Base-by-base conservation (phyloP, 2,888 invertebrate species). In the Amaurobius ferox region DNA sequence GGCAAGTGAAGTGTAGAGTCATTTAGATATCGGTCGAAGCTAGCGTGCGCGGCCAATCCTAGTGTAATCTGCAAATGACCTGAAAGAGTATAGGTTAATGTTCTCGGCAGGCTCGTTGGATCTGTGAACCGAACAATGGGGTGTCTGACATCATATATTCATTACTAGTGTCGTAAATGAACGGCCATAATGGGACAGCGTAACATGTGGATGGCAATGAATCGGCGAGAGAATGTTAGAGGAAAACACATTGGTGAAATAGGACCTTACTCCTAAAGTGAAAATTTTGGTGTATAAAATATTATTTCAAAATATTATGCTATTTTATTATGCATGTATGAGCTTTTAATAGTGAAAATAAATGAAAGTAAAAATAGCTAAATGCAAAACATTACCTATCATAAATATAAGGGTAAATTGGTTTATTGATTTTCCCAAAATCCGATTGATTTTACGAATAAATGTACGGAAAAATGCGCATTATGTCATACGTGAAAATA, bases 61-160 rank as follows among this genome's bases (percentile, higher is more conserved):
- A 32, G 48, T 83, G 83, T 77, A 83, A 83, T 83, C 73, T 78
- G 67, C 85, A 85, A 85, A 85, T 85, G 78, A 85, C 85, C 78
- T 78, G 78, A 44, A 85, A 85, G 83, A 81, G 62, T 74, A 68
- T 67, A 72, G 78, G 85, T 78, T 85, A 85, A 85, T 85, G 76
- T 78, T 85, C 72, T 78, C 85, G 67, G 67, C 55, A 71, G 85
- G 76, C 76, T 74, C 83, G 40, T 77, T 77, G 83, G 68, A 29
- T 62, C 48, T 71, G 64, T 48, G 83, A 77, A 66, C 30, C 77
- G 29, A 76, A 83, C 76, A 76, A 83, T 77, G 76, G 64, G 55
- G 32, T 73, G 30, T 48, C 72, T 80, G 68, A 83, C 78, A 85
- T 85, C 85, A 85, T 85, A 78, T 85, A 85, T 85, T 85, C 85